These are phyloP conservation scores for Camarhynchus parvulus DNA, from an alignment of 2,113 vertebrate species.

Conservation along the genomic window DNA sequence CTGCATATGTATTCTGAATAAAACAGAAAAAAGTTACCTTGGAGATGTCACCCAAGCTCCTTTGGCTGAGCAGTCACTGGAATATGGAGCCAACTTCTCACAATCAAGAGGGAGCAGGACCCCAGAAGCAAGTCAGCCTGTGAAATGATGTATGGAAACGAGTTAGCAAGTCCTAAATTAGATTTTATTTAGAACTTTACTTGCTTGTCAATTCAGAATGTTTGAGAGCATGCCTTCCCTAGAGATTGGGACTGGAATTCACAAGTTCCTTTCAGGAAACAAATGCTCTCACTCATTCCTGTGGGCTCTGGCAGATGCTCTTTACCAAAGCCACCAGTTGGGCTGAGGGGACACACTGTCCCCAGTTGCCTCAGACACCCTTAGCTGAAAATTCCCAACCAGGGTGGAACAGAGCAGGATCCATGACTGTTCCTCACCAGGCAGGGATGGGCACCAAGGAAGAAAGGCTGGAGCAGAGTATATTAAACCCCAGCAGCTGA, in stretches of 20 bases:
- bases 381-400: not conserved
- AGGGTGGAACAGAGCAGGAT: not conserved
- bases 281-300: not conserved
- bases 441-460: not conserved
- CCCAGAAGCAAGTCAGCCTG: constrained; percentile 35
- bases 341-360: not conserved
- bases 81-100: constrained; percentile 6
- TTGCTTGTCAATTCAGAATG: not conserved
- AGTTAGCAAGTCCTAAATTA: not conserved
- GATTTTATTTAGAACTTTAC: not conserved
- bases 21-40: constrained; percentile 14
- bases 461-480: not conserved
- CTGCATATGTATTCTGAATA: not conserved
- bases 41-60: constrained; percentile 27
- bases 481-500: not conserved
- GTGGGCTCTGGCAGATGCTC: not conserved
- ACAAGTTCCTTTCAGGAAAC: not conserved
- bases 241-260: not conserved
- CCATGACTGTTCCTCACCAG: not conserved
- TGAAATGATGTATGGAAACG: not conserved
- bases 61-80: constrained; percentile 10
- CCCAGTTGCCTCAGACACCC: not conserved
- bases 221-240: not conserved
- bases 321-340: not conserved
- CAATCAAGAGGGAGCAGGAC: constrained; percentile 3